Evolutionary conservation across 2,797 vertebrate genomes (phyloP).

Genomic region (Cuculus canorus): DNA sequence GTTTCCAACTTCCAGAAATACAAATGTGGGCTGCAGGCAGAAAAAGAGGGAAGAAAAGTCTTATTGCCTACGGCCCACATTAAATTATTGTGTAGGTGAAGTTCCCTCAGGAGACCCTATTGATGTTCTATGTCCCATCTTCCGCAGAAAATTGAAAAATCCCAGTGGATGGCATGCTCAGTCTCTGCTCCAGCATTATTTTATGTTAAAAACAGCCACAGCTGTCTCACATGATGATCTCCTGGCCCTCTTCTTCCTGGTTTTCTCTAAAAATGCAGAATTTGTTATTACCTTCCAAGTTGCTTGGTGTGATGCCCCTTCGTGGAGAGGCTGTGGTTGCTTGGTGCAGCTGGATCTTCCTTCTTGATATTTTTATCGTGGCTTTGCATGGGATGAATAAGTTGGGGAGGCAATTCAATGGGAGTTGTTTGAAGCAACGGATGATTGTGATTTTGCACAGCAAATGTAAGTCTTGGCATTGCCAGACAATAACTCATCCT

Average conservation of each 20-base stretch:
- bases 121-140: not conserved
- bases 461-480: not conserved
- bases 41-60: not conserved
- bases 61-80: not conserved
- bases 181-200: not conserved
- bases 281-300: not conserved
- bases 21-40: not conserved
- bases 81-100: not conserved
- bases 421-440: not conserved
- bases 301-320: not conserved
- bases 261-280: not conserved
- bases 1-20: constrained; percentile 17
- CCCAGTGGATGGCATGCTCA: not conserved
- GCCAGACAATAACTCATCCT: constrained; percentile 26
- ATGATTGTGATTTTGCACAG: constrained; percentile 28
- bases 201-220: not conserved
- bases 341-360: fast-evolving
- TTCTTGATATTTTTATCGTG: not conserved
- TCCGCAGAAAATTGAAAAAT: not conserved
- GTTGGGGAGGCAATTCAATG: not conserved
- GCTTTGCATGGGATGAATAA: not conserved
- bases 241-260: not conserved
- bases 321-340: not conserved
- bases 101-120: not conserved
- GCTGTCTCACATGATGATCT: not conserved